These are phyloP conservation scores for Boloria euphrosyne DNA, from an alignment of 2,888 invertebrate species.

Conservation along the genomic window DNA sequence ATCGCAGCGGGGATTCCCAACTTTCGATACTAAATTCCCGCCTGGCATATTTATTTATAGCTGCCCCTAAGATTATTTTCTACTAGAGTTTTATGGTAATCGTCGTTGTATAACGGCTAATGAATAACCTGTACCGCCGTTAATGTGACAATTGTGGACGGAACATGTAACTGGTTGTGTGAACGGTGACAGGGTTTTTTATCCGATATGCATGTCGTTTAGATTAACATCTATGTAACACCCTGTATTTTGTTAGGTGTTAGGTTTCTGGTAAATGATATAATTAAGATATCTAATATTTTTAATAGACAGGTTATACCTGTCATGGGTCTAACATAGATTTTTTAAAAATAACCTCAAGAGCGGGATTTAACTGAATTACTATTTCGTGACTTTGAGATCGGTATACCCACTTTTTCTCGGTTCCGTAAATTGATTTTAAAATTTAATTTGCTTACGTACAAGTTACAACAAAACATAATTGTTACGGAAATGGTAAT, in stretches of 20 bases:
- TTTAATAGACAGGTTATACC: too few species aligned
- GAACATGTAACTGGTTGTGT: conserved; percentile 41
- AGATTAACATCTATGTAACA: conserved; percentile 48
- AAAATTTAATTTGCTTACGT: too few species aligned
- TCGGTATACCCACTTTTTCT: too few species aligned
- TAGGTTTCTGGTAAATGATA: conserved; percentile 1
- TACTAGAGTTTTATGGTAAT: conserved; percentile 78
- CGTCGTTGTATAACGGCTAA: conserved; percentile 67
- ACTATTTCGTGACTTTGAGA: too few species aligned
- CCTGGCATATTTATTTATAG: conserved; percentile 76
- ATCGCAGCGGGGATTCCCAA: conserved; percentile 64
- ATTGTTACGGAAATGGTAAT: not conserved
- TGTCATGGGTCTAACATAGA: too few species aligned
- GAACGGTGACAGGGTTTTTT: conserved; percentile 48
- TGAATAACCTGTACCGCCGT: conserved; percentile 65
- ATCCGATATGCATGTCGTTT: conserved; percentile 32
- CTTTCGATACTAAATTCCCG: conserved; percentile 71
- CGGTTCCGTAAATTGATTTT: too few species aligned
- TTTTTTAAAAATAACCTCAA: too few species aligned
- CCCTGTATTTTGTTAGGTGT: conserved; percentile 15
- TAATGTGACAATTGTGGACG: conserved; percentile 57
- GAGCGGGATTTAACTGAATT: too few species aligned
- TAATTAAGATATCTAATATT: too few species aligned
- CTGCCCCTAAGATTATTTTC: conserved; percentile 70
- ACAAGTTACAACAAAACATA: not conserved